Evolutionary conservation across 1,140 invertebrate species (phyloP).

Genomic region (Drosophila subpulchrella): DNA sequence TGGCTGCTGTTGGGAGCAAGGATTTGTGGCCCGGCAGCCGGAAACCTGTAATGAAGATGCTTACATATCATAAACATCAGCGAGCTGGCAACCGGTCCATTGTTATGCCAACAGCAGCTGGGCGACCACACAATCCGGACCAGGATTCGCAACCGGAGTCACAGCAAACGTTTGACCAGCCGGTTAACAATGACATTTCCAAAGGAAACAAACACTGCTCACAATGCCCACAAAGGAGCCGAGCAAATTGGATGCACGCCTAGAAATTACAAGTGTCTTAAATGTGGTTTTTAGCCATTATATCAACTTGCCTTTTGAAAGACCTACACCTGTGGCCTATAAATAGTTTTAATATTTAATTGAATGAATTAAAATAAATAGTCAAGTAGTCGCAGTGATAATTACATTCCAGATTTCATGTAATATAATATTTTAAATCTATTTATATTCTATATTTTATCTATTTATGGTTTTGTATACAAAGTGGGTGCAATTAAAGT

Average conservation of each 20-base stretch:
- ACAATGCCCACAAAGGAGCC: constrained; percentile 23
- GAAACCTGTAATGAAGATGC: constrained; percentile 41
- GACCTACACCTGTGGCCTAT: no score
- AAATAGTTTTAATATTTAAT: no score
- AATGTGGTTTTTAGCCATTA: no score
- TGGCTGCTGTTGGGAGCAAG: constrained; percentile 20
- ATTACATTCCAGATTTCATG: no score
- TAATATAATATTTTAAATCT: no score
- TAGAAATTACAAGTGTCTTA: not conserved
- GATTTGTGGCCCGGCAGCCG: constrained; percentile 25
- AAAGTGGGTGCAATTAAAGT: no score
- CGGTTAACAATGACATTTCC: constrained; percentile 35
- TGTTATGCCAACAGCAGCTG: constrained; percentile 31
- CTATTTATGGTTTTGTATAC: no score
- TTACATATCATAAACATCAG: constrained; percentile 43
- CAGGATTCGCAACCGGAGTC: constrained; percentile 5
- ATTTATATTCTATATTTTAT: no score
- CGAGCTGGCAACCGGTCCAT: constrained; percentile 13
- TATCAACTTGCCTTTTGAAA: no score
- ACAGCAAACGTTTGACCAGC: constrained; percentile 39
- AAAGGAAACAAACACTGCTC: constrained; percentile 30
- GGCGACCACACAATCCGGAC: constrained; percentile 12
- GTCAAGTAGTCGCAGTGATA: no score
- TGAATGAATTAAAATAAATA: no score
- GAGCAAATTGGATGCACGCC: constrained; percentile 7